Percentiles rank a stretch among this genome's conserved stretches.
phyloP scores from a whole-genome alignment of 1,140 invertebrate species.

The Papilio xuthus region DNA sequence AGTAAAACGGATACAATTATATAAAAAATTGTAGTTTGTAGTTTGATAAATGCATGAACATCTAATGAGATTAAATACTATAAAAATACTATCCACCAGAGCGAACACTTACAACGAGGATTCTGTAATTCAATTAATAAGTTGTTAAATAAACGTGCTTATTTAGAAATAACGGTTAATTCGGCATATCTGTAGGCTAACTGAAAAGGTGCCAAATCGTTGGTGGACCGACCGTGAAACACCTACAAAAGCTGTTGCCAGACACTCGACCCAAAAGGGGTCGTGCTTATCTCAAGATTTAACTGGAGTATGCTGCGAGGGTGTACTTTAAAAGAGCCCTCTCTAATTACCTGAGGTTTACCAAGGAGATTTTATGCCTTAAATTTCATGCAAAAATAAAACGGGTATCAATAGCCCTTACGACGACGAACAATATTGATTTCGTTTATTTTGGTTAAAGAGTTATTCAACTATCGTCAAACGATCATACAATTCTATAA shows the following conservation, averaged over 20 bases:
- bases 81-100: too few relatives aligned
- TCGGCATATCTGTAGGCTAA: not conserved
- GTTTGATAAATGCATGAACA: too few relatives aligned
- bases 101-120: too few relatives aligned
- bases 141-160: not conserved
- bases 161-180: not conserved
- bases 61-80: too few relatives aligned
- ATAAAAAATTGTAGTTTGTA: too few relatives aligned
- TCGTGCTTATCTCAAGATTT: constrained; percentile 36
- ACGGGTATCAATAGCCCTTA: not conserved
- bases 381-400: constrained; percentile 23
- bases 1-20: too few relatives aligned
- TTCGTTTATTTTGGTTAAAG: not conserved
- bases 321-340: constrained; percentile 12
- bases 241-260: constrained; percentile 24
- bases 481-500: too few relatives aligned
- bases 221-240: constrained; percentile 15
- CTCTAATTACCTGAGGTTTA: constrained; percentile 29
- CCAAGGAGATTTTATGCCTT: constrained; percentile 4
- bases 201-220: constrained; percentile 19
- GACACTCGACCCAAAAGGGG: constrained; percentile 32
- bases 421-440: not conserved
- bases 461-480: not conserved
- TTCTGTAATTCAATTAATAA: not conserved
- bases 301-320: constrained; percentile 14